Evolutionary conservation across 2,888 invertebrate genomes (phyloP).

Genomic region (Anagyrus pseudococci): DNA sequence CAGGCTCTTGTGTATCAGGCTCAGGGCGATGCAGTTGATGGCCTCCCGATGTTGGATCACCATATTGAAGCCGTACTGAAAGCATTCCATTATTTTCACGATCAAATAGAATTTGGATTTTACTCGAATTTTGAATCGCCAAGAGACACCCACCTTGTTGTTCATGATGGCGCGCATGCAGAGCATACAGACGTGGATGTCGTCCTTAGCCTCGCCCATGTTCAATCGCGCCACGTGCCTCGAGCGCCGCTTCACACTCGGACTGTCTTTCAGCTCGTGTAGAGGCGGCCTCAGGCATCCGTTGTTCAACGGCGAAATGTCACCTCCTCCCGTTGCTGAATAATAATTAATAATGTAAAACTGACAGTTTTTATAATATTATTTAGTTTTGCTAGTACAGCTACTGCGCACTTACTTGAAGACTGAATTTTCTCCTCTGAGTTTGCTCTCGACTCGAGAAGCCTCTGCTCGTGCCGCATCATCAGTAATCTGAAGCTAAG

Average conservation of each 20-base stretch:
- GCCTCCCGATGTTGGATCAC: slow-evolving; percentile 98
- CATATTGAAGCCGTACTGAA: slow-evolving; percentile 97
- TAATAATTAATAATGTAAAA: not conserved
- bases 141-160: slow-evolving; percentile 83
- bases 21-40: slow-evolving; percentile 97
- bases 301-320: slow-evolving; percentile 56
- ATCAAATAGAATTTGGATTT: not conserved
- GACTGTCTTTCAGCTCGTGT: slow-evolving; percentile 72
- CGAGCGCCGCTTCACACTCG: slow-evolving; percentile 75
- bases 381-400: no score
- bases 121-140: no score
- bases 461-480: slow-evolving; percentile 90
- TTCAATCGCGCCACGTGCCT: slow-evolving; percentile 87
- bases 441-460: slow-evolving; percentile 76
- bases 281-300: slow-evolving; percentile 65
- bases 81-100: slow-evolving; percentile 43
- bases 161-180: slow-evolving; percentile 99
- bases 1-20: slow-evolving; percentile 94
- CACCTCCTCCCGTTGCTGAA: slow-evolving; percentile 47
- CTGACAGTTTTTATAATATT: no score
- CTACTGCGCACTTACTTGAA: slow-evolving; percentile 46
- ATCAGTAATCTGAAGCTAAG: slow-evolving; percentile 92
- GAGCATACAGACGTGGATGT: slow-evolving; percentile 99
- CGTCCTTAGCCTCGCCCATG: slow-evolving; percentile 96
- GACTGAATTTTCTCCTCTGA: slow-evolving; percentile 77